Evolutionary conservation across 2,888 invertebrate species (phyloP).

Genomic region (Lasiommata megera): DNA sequence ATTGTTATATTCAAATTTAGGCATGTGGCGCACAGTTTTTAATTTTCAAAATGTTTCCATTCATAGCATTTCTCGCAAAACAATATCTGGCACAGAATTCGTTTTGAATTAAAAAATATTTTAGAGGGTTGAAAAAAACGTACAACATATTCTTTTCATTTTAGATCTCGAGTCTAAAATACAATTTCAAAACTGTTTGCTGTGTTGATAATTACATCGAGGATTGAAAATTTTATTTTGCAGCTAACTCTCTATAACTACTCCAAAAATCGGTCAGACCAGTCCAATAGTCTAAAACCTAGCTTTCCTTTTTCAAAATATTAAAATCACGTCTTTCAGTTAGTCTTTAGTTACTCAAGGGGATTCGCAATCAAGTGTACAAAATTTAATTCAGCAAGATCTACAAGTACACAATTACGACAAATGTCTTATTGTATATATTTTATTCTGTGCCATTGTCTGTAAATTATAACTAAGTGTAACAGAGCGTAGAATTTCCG

Average conservation of each 20-base stretch:
- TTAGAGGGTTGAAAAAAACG: not conserved
- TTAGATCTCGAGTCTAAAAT: not conserved
- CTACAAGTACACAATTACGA: not conserved
- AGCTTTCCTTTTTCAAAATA: too few relatives aligned
- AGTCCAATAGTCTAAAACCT: too few relatives aligned
- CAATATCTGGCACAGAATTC: slow-evolving; percentile 12
- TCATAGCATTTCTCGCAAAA: slow-evolving; percentile 12
- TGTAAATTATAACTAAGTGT: slow-evolving; percentile 19
- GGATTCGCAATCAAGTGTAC: not conserved
- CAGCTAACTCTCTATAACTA: too few relatives aligned
- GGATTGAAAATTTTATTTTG: too few relatives aligned
- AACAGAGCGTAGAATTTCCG: slow-evolving; percentile 16
- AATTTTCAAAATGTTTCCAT: slow-evolving; percentile 8
- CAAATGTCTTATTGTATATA: not conserved
- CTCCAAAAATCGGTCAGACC: too few relatives aligned
- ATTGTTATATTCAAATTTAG: not conserved
- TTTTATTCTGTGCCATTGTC: not conserved
- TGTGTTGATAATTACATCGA: not conserved
- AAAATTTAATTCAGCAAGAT: not conserved
- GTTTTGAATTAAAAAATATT: slow-evolving; percentile 3
- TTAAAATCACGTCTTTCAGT: too few relatives aligned
- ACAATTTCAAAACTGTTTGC: not conserved
- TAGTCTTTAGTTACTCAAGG: too few relatives aligned
- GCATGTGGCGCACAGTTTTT: slow-evolving; percentile 3
- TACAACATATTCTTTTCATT: not conserved